These are phyloP conservation scores for Edolisoma coerulescens DNA, from an alignment of 2,113 vertebrate species.

Conservation along the genomic window DNA sequence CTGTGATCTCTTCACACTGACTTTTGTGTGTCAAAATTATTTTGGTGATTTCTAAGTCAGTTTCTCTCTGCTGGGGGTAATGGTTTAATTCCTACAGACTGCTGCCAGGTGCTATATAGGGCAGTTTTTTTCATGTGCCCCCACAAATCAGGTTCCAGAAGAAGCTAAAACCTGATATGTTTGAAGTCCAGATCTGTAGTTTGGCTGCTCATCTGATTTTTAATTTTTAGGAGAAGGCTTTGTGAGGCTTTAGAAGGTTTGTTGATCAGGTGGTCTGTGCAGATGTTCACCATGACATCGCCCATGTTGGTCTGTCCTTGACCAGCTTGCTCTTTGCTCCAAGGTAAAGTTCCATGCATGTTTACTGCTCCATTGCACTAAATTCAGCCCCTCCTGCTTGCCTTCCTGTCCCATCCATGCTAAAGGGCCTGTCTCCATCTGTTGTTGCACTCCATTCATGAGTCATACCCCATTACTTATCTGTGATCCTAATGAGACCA, in stretches of 20 bases:
- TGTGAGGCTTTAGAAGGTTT: not conserved
- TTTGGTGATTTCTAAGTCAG: not conserved
- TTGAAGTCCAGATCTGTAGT: not conserved
- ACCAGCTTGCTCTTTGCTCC: not conserved
- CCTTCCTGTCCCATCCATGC: not conserved
- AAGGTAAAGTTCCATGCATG: not conserved
- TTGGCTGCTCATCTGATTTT: not conserved
- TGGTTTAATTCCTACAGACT: not conserved
- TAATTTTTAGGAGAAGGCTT: not conserved
- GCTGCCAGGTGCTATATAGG: not conserved
- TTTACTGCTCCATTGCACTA: not conserved
- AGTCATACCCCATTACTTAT: not conserved
- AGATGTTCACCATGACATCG: not conserved
- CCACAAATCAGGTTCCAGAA: not conserved
- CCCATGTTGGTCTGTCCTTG: not conserved
- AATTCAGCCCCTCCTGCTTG: not conserved
- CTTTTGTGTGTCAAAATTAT: not conserved
- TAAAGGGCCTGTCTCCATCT: not conserved
- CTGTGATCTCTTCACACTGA: not conserved
- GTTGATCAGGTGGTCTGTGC: not conserved
- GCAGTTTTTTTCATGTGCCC: rapidly evolving
- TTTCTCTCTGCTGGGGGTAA: not conserved
- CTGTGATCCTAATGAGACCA: not conserved
- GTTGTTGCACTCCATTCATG: not conserved
- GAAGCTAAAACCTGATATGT: not conserved